Percentiles rank a stretch among this genome's conserved stretches.
phyloP scores from a whole-genome alignment of 2,888 invertebrate species.

The Amiota communis region DNA sequence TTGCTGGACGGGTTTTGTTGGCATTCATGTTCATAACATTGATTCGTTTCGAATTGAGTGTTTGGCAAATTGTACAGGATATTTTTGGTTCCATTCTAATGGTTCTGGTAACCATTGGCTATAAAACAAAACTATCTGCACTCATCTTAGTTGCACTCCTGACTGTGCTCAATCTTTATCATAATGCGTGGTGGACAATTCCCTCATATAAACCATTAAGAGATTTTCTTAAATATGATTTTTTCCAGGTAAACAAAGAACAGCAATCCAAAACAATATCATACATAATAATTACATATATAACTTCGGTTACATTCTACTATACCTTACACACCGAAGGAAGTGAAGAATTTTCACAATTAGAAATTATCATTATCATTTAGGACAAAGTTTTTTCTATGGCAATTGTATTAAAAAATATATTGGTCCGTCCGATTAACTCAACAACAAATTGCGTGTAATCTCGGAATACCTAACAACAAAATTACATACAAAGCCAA shows the following conservation, averaged over 20 bases:
- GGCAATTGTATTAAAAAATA: no score
- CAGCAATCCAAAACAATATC: not conserved
- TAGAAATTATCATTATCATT: no score
- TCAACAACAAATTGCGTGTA: no score
- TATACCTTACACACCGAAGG: not conserved
- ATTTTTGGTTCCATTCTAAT: conserved; percentile 94
- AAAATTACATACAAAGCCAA: no score
- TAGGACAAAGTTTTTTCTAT: no score
- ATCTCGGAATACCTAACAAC: no score
- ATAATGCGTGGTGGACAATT: conserved; percentile 99
- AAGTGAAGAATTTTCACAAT: no score
- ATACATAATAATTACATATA: not conserved
- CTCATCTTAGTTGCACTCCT: conserved; percentile 93
- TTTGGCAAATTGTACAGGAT: conserved; percentile 93
- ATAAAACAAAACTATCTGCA: conserved; percentile 98
- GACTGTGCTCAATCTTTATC: conserved; percentile 92
- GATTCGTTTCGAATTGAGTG: conserved; percentile 92
- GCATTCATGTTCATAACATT: conserved; percentile 99
- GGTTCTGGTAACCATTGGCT: conserved; percentile 96
- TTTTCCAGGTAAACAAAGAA: conserved; percentile 90
- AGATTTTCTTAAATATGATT: conserved; percentile 99
- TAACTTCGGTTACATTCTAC: not conserved
- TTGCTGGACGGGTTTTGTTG: conserved; percentile 94
- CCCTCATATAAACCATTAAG: conserved; percentile 95
- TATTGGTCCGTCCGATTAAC: no score